Conservation (phyloP, 2,888 invertebrate species). For the Caenorhabditis becei region DNA sequence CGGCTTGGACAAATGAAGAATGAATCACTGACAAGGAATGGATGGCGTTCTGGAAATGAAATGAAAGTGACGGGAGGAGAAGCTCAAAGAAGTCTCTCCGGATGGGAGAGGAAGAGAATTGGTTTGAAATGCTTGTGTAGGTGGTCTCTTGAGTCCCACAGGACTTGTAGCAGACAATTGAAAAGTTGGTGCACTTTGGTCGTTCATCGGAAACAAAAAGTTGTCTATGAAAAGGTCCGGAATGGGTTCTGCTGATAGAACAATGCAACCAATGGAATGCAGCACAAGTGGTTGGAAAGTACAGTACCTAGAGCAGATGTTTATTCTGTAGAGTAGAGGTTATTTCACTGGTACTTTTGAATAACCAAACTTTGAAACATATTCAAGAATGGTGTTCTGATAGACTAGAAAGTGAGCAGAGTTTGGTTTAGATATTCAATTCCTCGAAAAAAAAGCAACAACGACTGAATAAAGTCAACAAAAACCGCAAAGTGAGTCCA, state of each 20-base stretch:
- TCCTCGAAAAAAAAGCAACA: conserved; percentile 9
- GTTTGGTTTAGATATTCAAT: background rate
- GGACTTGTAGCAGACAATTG: conserved; percentile 38
- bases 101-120: conserved; percentile 30
- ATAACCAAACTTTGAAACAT: background rate
- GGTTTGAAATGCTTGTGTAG: conserved; percentile 47
- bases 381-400: background rate
- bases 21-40: conserved; percentile 36
- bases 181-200: conserved; percentile 41
- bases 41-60: background rate
- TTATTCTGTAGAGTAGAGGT: no score
- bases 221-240: background rate
- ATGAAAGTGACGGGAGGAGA: conserved; percentile 26
- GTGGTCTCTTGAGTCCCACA: conserved; percentile 40
- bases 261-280: no score
- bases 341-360: background rate
- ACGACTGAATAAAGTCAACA: no score
- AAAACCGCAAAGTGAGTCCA: background rate
- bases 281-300: no score
- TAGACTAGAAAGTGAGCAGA: background rate
- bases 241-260: background rate
- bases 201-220: conserved; percentile 23
- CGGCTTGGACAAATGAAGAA: conserved; percentile 24
- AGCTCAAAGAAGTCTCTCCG: background rate
- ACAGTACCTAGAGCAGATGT: no score